Conservation (phyloP, 2,888 invertebrate species). For the Lasioglossum figueresi region DNA sequence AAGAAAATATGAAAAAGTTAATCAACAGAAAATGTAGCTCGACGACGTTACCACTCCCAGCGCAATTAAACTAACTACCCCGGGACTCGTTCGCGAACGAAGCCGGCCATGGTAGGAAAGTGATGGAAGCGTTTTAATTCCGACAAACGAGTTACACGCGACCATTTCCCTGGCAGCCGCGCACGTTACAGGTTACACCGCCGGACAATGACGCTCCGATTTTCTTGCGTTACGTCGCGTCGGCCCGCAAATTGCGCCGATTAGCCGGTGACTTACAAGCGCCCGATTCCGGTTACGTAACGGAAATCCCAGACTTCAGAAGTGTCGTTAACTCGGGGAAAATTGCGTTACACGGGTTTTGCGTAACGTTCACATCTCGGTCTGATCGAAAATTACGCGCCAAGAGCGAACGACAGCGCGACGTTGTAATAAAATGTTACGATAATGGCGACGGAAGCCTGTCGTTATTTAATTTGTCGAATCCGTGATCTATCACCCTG, state of each 20-base stretch:
- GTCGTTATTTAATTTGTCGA: conserved; percentile 16
- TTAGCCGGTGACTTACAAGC: conserved; percentile 39
- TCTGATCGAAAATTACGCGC: conserved; percentile 7
- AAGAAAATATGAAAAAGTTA: neutral
- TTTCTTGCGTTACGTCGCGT: conserved; percentile 36
- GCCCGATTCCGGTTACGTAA: conserved; percentile 39
- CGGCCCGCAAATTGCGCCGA: conserved; percentile 34
- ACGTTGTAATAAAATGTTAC: neutral
- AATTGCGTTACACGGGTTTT: conserved; percentile 14
- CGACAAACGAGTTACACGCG: conserved; percentile 23
- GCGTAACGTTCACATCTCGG: conserved; percentile 10
- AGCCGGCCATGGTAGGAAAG: neutral
- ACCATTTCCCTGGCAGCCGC: neutral
- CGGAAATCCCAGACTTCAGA: conserved; percentile 21
- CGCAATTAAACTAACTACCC: conserved; percentile 7
- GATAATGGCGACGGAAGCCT: conserved; percentile 2
- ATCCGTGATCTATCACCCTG: neutral
- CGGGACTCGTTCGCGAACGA: neutral
- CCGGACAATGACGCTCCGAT: conserved; percentile 38
- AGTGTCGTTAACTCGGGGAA: conserved; percentile 34
- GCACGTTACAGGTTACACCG: conserved; percentile 4
- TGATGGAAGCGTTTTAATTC: conserved; percentile 8
- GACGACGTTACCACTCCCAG: neutral
- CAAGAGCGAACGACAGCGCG: neutral
- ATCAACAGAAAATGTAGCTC: neutral